Evolutionary conservation across 2,888 invertebrate genomes (phyloP).

Genomic region (Hydrotaea diabolus): DNA sequence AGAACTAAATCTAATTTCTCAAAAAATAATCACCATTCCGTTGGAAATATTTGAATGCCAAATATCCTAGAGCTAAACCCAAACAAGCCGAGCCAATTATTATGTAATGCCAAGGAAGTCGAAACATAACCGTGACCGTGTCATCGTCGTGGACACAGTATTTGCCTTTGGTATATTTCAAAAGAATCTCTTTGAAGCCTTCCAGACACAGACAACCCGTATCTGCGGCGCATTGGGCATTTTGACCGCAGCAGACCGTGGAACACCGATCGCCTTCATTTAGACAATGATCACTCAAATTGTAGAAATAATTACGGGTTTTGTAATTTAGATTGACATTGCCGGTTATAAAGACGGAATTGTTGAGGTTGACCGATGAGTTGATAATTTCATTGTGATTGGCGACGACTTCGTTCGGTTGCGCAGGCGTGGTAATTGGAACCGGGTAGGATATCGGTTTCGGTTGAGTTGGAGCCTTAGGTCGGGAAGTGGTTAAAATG

Average conservation of each 20-base stretch:
- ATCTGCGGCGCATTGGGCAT: neutral
- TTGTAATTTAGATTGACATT: neutral
- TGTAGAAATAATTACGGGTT: too few species aligned
- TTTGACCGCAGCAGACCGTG: neutral
- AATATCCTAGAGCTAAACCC: neutral
- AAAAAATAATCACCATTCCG: neutral
- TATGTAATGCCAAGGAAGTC: neutral
- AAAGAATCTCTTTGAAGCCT: neutral
- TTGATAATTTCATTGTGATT: too few species aligned
- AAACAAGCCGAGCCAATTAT: neutral
- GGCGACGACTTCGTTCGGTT: neutral
- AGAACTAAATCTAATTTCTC: neutral
- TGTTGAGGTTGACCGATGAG: neutral
- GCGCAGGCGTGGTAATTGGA: neutral
- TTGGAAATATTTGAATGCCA: neutral
- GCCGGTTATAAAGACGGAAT: neutral
- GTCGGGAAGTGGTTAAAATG: neutral
- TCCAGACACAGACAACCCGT: neutral
- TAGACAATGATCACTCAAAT: neutral
- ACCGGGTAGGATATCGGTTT: too few species aligned
- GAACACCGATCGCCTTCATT: neutral
- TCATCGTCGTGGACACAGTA: neutral
- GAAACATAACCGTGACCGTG: neutral
- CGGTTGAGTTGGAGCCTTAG: too few species aligned
- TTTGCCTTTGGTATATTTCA: neutral